Base-by-base conservation (phyloP, 2,113 vertebrate genomes). In the Leptocoma aspasia region DNA sequence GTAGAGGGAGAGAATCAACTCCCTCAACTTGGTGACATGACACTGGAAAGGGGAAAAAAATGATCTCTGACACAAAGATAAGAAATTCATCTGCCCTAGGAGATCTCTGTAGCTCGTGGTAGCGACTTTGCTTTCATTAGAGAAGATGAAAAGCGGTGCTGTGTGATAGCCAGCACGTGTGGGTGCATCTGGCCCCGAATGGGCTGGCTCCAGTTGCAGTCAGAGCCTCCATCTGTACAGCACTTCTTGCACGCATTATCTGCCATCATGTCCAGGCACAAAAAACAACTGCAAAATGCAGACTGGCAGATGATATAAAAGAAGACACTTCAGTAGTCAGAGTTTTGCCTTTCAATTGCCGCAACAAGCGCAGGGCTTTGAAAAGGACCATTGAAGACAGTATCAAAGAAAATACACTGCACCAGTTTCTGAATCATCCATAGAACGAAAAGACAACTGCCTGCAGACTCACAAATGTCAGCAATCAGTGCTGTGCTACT, bases 21-120 rank as follows among this genome's bases (percentile, higher is more conserved):
- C 33, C 15, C 22, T 59, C 28, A n/a, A 59, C 13, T 27, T 45
- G 23, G 45, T 2, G 2, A 82, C 39, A 41, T 31, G 30, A n/a
- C 90, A 97, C 97, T 60, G 57, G 84, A 69, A 65, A 97, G 81
- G 4, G 19, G 39, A 42, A 97, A 97, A 96, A 65, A 96, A 94
- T 98, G 96, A 97, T 98, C 21, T 97, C 97, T 22, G 97, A 98
- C 93, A 98, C 97, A 96, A 98, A 98, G 96, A 73, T 37, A 94
- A 94, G 41, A 98, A 98, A 92, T 97, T 98, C 22, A 96, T 97
- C 28, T 98, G 97, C 30, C 44, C 98, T 84, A 94, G 97, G 53
- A 98, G 97, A 97, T 95, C 94, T 95, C 97, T 97, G 86, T 95
- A 98, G 96, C 97, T 45, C 82, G 5, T 2, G 61, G 94, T 37